A percentile compares a stretch with the other conserved stretches of the same genome.
phyloP scores from a whole-genome alignment of 2,797 vertebrate genomes.

The Mormyrops boulengeri region DNA sequence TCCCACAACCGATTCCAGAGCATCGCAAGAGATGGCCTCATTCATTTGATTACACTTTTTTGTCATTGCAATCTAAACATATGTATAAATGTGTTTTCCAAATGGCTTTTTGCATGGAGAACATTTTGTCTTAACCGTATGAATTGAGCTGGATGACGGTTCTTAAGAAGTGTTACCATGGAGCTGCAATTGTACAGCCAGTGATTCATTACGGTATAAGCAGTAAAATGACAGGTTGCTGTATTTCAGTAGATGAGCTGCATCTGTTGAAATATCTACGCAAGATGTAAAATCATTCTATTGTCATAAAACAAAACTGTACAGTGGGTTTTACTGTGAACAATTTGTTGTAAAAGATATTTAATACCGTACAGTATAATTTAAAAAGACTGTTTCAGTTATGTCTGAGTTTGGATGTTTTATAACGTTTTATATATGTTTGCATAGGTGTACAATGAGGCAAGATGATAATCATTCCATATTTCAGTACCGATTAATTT shows the following conservation, averaged over 20 bases:
- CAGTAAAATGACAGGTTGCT: slow-evolving; percentile 25
- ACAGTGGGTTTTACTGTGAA: background rate
- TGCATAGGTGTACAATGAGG: background rate
- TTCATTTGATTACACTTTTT: background rate
- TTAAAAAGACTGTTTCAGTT: background rate
- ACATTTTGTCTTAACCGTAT: slow-evolving; percentile 4
- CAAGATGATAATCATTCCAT: background rate
- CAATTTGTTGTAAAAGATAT: background rate
- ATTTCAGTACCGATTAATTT: background rate
- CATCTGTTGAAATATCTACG: background rate
- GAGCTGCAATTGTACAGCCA: slow-evolving; percentile 28
- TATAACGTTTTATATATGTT: background rate
- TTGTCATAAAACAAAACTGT: background rate
- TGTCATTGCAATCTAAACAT: background rate
- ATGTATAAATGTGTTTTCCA: background rate
- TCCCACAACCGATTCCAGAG: background rate
- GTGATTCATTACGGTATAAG: slow-evolving; percentile 23
- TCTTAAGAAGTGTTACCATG: slow-evolving; percentile 28
- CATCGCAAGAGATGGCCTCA: background rate
- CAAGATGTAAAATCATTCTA: background rate
- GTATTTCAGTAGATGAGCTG: slow-evolving; percentile 9
- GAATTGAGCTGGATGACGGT: slow-evolving; percentile 6
- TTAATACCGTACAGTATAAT: background rate
- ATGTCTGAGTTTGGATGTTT: background rate
- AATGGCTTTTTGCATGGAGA: background rate